These are phyloP conservation scores for Melanaphis sacchari DNA, from an alignment of 1,140 invertebrate species.

Conservation along the genomic window DNA sequence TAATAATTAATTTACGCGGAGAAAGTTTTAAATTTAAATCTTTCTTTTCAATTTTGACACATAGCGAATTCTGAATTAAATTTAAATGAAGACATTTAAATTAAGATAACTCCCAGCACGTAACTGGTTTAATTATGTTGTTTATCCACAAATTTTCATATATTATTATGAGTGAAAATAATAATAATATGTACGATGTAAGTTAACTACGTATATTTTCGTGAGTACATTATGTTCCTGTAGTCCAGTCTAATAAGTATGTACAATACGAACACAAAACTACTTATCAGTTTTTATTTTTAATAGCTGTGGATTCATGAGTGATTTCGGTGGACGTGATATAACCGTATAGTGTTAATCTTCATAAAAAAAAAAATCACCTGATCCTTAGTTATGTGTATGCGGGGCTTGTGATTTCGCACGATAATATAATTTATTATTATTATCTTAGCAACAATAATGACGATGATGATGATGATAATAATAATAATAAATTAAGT, in stretches of 20 bases:
- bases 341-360: not conserved
- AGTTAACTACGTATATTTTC: not conserved
- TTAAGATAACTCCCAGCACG: not conserved
- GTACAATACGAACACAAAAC: not conserved
- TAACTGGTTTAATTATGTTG: not conserved
- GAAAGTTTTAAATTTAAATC: not conserved
- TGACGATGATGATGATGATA: not conserved
- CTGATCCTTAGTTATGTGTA: not conserved
- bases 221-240: not conserved
- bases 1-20: not conserved
- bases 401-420: not conserved
- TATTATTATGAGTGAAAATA: not conserved
- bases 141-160: not conserved
- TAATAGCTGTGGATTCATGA: not conserved
- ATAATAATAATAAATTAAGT: not conserved
- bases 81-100: not conserved
- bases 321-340: not conserved
- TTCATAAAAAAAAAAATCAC: not conserved
- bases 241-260: not conserved
- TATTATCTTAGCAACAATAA: not conserved
- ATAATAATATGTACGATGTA: not conserved
- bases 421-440: not conserved
- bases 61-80: not conserved
- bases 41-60: not conserved
- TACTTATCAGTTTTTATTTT: not conserved